Conservation (phyloP, 1,140 invertebrate species). For the Listronotus bonariensis region DNA sequence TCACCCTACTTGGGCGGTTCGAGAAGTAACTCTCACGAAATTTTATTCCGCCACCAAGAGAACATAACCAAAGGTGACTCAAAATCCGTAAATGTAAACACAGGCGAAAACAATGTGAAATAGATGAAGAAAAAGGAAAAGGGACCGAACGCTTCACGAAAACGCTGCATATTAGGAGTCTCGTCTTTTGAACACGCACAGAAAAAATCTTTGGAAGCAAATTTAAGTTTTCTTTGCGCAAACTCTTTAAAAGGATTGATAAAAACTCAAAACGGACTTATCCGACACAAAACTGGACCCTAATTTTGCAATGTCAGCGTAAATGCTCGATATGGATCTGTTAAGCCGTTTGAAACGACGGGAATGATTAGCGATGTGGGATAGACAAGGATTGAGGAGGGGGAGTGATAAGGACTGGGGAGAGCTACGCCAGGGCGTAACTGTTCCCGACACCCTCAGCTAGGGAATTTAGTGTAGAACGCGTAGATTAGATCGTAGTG, state of each 20-base stretch:
- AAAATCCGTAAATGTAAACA: conserved; percentile 59
- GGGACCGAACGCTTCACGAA: conserved; percentile 33
- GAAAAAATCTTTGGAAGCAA: conserved; percentile 16
- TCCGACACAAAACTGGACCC: conserved; percentile 36
- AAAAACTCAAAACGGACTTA: conserved; percentile 30
- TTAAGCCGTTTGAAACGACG: conserved; percentile 15
- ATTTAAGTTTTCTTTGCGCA: conserved; percentile 20
- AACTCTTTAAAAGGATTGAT: conserved; percentile 12
- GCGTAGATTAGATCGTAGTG: conserved; percentile 93
- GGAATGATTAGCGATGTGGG: conserved; percentile 14
- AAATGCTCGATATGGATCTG: conserved; percentile 51
- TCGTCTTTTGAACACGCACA: conserved; percentile 21
- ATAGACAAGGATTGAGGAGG: conserved; percentile 32
- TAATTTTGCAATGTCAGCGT: conserved; percentile 53
- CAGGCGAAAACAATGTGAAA: conserved; percentile 56
- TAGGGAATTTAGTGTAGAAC: conserved; percentile 85
- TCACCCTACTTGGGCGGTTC: conserved; percentile 44
- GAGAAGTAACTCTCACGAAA: conserved; percentile 61
- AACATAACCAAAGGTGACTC: conserved; percentile 63
- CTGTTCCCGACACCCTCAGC: conserved; percentile 73
- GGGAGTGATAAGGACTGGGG: conserved; percentile 52
- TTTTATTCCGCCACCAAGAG: conserved; percentile 71
- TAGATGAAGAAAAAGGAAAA: conserved; percentile 54
- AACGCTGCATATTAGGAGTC: conserved; percentile 7
- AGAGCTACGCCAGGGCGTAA: conserved; percentile 57